These are phyloP conservation scores for Monopis laevigella DNA, from an alignment of 2,888 invertebrate species.

Conservation along the genomic window DNA sequence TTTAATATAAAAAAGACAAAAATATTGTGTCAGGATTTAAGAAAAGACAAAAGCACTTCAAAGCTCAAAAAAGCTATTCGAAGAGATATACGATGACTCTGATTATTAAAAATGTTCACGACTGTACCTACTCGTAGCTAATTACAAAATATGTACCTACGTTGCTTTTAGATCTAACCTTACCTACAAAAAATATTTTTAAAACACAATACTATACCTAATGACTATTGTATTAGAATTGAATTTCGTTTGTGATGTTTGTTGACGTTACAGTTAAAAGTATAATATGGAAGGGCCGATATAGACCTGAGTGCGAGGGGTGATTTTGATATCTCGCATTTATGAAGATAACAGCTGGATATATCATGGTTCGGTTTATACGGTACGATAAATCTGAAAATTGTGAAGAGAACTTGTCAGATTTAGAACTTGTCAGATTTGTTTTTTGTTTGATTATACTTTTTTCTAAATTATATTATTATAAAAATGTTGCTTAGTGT, in stretches of 20 bases:
- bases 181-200: neutral
- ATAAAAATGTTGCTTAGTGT: too few species aligned
- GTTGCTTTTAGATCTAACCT: neutral
- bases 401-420: too few species aligned
- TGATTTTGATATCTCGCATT: conserved; percentile 2
- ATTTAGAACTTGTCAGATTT: neutral
- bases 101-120: conserved; percentile 11
- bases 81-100: conserved; percentile 9
- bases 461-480: too few species aligned
- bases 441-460: neutral
- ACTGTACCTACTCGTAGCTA: conserved; percentile 11
- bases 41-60: neutral
- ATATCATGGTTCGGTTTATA: conserved; percentile 4
- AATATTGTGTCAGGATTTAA: too few species aligned
- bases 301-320: conserved; percentile 3
- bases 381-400: conserved; percentile 3
- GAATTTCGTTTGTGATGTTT: neutral
- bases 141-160: conserved; percentile 9
- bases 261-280: neutral
- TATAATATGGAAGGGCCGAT: conserved; percentile 2
- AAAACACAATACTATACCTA: neutral
- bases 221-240: neutral
- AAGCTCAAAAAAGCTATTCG: conserved; percentile 10
- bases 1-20: too few species aligned
- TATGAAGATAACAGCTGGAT: conserved; percentile 6